Percentiles rank a stretch among this genome's conserved stretches.
These are phyloP conservation scores for Philantomba maxwellii DNA, from an alignment of 2,113 vertebrate species.

Conservation along the genomic window DNA sequence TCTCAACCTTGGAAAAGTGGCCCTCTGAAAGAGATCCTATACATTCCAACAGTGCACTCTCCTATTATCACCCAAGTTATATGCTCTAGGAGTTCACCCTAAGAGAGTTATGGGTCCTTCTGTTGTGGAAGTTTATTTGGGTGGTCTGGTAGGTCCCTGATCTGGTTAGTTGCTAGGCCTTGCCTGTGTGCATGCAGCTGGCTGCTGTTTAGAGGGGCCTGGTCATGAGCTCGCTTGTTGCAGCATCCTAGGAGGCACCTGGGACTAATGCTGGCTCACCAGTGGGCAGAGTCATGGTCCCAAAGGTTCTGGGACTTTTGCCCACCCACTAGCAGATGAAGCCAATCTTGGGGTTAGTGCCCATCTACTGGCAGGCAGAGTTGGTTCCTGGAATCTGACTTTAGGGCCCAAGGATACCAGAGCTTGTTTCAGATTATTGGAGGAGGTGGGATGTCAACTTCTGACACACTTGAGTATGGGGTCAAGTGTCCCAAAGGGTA, in stretches of 20 bases:
- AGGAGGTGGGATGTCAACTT: background rate
- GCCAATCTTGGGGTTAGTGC: background rate
- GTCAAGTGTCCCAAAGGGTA: background rate
- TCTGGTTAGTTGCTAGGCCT: background rate
- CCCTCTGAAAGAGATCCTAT: background rate
- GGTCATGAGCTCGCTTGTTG: background rate
- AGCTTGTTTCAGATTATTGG: background rate
- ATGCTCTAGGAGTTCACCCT: background rate
- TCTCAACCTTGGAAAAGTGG: background rate
- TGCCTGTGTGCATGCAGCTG: background rate
- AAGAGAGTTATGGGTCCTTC: background rate
- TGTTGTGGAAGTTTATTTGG: background rate
- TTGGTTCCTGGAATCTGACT: background rate
- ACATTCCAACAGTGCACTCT: background rate
- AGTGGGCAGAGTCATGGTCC: background rate
- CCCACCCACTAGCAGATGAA: background rate
- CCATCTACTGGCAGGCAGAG: background rate
- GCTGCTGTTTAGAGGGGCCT: background rate
- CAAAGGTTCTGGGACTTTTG: background rate
- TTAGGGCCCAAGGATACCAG: background rate
- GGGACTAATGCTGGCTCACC: background rate
- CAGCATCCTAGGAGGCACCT: background rate
- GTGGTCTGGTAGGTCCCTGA: background rate
- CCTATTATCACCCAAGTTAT: background rate
- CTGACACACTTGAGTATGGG: background rate